Evolutionary conservation across 1,140 invertebrate species (phyloP), one percentile per base, ranked within the genome.

Genomic region (Meteorus sp.): DNA sequence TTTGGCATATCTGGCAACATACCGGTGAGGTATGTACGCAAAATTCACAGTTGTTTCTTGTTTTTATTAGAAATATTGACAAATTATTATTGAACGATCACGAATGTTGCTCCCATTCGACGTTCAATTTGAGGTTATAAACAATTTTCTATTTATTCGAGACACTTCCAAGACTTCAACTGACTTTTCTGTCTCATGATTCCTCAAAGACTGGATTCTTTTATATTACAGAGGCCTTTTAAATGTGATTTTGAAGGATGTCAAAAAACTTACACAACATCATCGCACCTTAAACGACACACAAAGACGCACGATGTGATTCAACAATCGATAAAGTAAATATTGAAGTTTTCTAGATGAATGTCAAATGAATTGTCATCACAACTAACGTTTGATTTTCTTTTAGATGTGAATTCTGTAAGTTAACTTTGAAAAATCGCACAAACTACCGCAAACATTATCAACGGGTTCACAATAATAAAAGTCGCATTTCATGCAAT

Each of bases 221-320:
- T 55, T 61, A 47, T 45, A 4, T 60, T 59, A 43, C 35, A 76
- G 69, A 70, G 56, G 62, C 65, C 72, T 3, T 74, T 64, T 25
- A 66, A 67, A 13, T 77, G 76, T 39, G 60, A 7, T 9, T 54
- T 67, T 59, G 22, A 64, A 39, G 56, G 56, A 11, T 77, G 75
- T 29, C 48, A 67, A 17, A 76, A 72, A 55, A 64, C 73, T 9
- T 77, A 76, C 9, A 71, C 69, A 0, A 74, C 71, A 65, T 68
- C 67, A 9, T 69, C 61, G n/a, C 69, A 75, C 39, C 61, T 77
- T 5, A 72, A 69, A 57, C 64, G 74, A 41, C 74, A 70, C 47
- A 2, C 37, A 11, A 22, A 17, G 9, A 17, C 11, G 9, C 48
- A 51, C 9, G 27, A 31, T 7, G 8, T 11, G 3, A 9, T 51